phyloP scores from a whole-genome alignment of 2,888 invertebrate genomes.

The Nomada hirtipes region DNA sequence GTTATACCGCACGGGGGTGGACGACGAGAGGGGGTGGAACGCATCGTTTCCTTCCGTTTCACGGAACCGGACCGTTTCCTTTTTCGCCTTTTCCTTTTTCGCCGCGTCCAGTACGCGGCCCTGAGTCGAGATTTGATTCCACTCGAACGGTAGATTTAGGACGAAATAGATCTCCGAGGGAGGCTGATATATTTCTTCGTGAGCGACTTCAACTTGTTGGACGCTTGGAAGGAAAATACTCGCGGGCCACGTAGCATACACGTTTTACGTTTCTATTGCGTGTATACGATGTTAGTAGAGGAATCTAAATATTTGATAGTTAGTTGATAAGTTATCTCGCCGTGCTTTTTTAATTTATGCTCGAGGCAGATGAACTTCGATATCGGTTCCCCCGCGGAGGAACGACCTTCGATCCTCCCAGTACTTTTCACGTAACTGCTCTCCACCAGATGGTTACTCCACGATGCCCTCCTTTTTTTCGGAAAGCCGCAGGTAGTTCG shows the following conservation, averaged over 20 bases:
- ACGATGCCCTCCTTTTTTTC: conserved; percentile 59
- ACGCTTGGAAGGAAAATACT: neutral
- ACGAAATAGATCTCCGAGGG: neutral
- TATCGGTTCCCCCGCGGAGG: neutral
- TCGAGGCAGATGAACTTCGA: neutral
- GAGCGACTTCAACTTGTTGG: neutral
- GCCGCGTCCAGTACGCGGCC: neutral
- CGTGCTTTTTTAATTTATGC: too few species aligned
- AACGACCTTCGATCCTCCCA: neutral
- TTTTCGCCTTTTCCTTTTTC: neutral
- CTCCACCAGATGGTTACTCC: conserved; percentile 50
- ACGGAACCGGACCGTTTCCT: conserved; percentile 35
- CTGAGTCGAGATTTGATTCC: neutral
- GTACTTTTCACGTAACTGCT: conserved; percentile 37
- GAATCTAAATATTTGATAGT: too few species aligned
- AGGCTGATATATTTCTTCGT: neutral
- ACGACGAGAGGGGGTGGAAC: neutral
- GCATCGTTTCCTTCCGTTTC: conserved; percentile 59
- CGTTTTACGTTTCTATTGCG: too few species aligned
- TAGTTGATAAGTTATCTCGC: too few species aligned
- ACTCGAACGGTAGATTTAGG: neutral
- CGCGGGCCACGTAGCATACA: too few species aligned
- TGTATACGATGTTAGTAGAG: too few species aligned
- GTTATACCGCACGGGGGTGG: conserved; percentile 43
- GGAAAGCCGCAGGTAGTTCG: conserved; percentile 73